A percentile compares a stretch with the other conserved stretches of the same genome.
Evolutionary conservation across 1,140 invertebrate species (phyloP).

Genomic region (Chrysoperla carnea): DNA sequence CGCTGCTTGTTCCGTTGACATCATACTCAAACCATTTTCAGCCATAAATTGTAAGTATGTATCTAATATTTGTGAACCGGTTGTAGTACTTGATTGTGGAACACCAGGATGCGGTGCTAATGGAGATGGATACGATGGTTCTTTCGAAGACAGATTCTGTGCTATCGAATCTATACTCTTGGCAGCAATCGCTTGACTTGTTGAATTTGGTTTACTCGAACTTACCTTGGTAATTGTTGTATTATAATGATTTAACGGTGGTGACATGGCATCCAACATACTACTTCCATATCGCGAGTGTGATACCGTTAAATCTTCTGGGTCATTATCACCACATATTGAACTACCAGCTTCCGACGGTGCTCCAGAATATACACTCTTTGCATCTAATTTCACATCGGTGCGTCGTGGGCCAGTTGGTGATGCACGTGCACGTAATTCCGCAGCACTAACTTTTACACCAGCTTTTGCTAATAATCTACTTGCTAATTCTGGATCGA

Average conservation of each 20-base stretch:
- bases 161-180: constrained; percentile 37
- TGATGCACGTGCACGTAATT: constrained; percentile 60
- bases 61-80: constrained; percentile 61
- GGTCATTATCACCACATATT: constrained; percentile 56
- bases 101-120: constrained; percentile 19
- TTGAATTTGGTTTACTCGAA: constrained; percentile 25
- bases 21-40: constrained; percentile 49
- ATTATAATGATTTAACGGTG: constrained; percentile 23
- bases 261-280: constrained; percentile 27
- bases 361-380: constrained; percentile 31
- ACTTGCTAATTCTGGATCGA: constrained; percentile 72
- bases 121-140: constrained; percentile 23
- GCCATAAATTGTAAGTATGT: constrained; percentile 73
- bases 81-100: constrained; percentile 25
- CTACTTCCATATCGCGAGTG: constrained; percentile 22
- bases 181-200: constrained; percentile 35
- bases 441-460: constrained; percentile 68
- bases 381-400: constrained; percentile 56
- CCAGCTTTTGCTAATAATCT: constrained; percentile 69
- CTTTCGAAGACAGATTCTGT: constrained; percentile 25
- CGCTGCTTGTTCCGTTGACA: constrained; percentile 21
- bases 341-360: constrained; percentile 49
- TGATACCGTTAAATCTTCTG: constrained; percentile 57
- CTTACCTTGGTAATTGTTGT: constrained; percentile 31
- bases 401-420: constrained; percentile 64